Base-by-base conservation (phyloP, 2,797 vertebrate species). In the Urosaurus nigricauda region DNA sequence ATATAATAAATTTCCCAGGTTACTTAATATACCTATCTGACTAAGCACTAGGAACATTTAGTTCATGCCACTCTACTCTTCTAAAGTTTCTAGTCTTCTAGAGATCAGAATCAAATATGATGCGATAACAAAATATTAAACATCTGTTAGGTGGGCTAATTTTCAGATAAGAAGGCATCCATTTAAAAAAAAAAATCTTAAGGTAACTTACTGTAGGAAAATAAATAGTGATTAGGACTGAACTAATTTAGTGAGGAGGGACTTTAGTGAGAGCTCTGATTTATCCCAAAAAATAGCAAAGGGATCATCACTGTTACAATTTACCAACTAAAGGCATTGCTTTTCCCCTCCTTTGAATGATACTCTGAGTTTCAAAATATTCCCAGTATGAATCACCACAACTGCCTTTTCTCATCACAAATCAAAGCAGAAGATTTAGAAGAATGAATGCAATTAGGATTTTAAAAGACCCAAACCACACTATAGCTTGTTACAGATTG, bases 401-500 rank as follows among this genome's bases (percentile, higher is more conserved):
- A 60, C 6, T 0, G 4, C 71, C 5, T 37, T 80, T 85, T 83
- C 78, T 58, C 0, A 0, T 0, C 32, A 82, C 2, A 78, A 29
- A 68, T 12, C 24, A 79, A 88, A 51, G 87, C 56, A 85, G 58
- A 90, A 19, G 51, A 84, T 16, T 35, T 65, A 83, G n/a, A 65
- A 70, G 19, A 58, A 81, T 83, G 29, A 26, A 90, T 93, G 91
- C 75, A 40, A 56, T 29, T 11, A 26, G 35, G 21, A 87, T 93
- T 86, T 88, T 84, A 70, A 82, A 37, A 90, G 94, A 16, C 85
- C 70, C 75, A 78, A 14, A 43, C 35, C 80, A 80, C 19, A 40
- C 71, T 77, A 88, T 35, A 86, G 84, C 83, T 93, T 84, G 77
- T 29, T 9, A 40, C 68, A 79, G 78, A 92, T 73, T 43, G 83